Evolutionary conservation across 1,140 invertebrate species (phyloP).

Genomic region (Sarcophaga bullata): DNA sequence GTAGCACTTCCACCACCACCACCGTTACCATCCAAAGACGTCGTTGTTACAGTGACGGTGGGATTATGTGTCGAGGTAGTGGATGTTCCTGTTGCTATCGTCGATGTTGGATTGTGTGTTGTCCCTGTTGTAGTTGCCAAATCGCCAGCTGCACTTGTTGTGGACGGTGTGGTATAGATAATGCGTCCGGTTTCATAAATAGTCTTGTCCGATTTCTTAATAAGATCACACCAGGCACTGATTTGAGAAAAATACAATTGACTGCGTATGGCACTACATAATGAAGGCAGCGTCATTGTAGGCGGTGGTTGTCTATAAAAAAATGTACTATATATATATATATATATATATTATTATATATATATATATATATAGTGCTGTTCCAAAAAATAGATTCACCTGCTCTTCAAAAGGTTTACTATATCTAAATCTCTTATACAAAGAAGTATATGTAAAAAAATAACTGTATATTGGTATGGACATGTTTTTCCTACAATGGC

Average conservation of each 20-base stretch:
- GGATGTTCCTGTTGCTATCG: conserved; percentile 1
- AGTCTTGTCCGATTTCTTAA: conserved; percentile 60
- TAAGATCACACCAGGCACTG: conserved; percentile 79
- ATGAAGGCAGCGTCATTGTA: conserved; percentile 74
- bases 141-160: conserved; percentile 51
- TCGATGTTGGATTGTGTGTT: not conserved
- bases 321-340: no score
- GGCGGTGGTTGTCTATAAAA: conserved; percentile 64
- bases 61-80: not conserved
- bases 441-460: no score
- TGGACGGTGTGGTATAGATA: conserved; percentile 50
- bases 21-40: not conserved
- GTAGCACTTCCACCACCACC: not conserved
- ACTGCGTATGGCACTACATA: conserved; percentile 92
- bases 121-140: conserved; percentile 46
- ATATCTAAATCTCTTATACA: no score
- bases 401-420: no score
- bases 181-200: conserved; percentile 62
- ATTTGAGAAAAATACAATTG: conserved; percentile 97
- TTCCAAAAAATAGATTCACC: no score
- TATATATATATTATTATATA: no score
- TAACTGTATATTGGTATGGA: no score
- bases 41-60: conserved; percentile 55
- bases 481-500: no score
- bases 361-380: no score